Conservation (phyloP, 2,113 vertebrate species). For the Mesitornis unicolor region DNA sequence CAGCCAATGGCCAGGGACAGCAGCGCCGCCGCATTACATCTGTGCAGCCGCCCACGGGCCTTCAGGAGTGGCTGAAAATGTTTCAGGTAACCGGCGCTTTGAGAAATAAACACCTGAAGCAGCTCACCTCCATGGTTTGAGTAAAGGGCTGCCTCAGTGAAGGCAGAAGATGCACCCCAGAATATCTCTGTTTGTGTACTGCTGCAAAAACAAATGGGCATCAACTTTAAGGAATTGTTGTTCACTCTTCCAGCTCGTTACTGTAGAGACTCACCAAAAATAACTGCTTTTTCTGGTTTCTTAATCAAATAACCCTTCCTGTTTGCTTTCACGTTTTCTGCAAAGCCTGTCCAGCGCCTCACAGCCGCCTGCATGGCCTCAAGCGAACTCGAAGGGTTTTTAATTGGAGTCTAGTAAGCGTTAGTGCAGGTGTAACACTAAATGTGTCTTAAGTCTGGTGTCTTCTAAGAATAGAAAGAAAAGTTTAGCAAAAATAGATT, state of each 20-base stretch:
- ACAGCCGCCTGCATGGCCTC: background rate
- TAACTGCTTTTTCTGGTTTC: background rate
- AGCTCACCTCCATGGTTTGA: background rate
- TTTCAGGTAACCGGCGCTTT: slow-evolving; percentile 86
- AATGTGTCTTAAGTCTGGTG: background rate
- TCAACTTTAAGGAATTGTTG: background rate
- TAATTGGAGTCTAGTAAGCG: background rate
- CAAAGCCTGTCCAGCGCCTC: background rate
- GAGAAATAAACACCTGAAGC: background rate
- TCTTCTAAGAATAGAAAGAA: background rate
- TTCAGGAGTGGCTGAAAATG: slow-evolving; percentile 98
- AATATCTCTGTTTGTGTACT: background rate
- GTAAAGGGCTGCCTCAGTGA: background rate
- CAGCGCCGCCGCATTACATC: slow-evolving; percentile 94
- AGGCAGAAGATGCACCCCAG: background rate
- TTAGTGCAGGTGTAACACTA: background rate
- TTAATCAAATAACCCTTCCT: background rate
- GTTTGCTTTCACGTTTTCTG: background rate
- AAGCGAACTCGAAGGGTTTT: background rate
- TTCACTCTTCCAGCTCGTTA: background rate
- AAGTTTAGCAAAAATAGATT: background rate
- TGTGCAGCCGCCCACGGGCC: slow-evolving; percentile 93
- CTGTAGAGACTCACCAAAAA: background rate
- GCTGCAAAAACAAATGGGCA: background rate
- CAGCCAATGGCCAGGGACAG: slow-evolving; percentile 96